Conservation (phyloP, 2,113 vertebrate genomes). For the Oceanites oceanicus region DNA sequence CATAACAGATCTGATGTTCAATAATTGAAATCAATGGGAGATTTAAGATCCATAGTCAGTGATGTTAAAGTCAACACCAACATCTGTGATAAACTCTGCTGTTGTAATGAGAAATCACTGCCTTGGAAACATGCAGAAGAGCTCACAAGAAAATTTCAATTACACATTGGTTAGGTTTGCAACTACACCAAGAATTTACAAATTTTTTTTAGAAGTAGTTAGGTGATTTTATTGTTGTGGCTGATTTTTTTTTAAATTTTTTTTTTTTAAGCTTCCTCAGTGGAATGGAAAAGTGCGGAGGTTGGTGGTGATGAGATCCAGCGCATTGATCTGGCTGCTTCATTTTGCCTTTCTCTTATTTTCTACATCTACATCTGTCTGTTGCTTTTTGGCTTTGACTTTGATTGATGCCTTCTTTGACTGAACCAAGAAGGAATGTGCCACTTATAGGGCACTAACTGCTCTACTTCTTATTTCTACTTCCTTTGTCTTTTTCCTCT, state of each 20-base stretch:
- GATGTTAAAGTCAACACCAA: neutral
- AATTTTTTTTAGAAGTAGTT: no score
- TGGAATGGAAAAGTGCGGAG: neutral
- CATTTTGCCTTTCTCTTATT: neutral
- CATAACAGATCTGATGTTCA: neutral
- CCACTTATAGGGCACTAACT: neutral
- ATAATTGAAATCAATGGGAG: neutral
- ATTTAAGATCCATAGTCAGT: neutral
- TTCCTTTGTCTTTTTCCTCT: neutral
- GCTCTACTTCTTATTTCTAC: neutral
- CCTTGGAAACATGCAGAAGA: neutral
- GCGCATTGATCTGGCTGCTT: neutral
- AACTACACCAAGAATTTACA: neutral
- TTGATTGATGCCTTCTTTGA: neutral
- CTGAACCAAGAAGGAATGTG: neutral
- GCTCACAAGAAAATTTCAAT: neutral
- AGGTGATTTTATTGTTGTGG: neutral
- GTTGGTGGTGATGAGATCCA: neutral
- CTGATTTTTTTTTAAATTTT: neutral
- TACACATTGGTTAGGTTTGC: neutral
- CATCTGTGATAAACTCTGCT: neutral
- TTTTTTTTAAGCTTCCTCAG: neutral
- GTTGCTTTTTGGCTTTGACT: neutral
- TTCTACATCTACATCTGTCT: neutral
- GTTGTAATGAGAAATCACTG: neutral